A percentile compares a stretch with the other conserved stretches of the same genome.
These are phyloP conservation scores for Brachyrhaphis roseni DNA, from an alignment of 2,797 vertebrate genomes.

Conservation along the genomic window DNA sequence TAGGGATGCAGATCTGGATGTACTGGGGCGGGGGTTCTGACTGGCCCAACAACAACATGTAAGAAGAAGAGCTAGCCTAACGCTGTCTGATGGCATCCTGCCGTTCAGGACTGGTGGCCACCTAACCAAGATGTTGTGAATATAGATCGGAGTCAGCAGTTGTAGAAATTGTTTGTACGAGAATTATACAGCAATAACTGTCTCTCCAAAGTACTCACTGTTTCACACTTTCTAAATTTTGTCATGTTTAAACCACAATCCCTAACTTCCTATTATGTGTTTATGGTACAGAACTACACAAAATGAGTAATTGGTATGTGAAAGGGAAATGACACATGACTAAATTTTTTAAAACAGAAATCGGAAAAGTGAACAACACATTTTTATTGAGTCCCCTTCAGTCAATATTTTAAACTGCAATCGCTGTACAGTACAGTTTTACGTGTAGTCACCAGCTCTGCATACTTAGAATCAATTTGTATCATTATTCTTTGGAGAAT, in stretches of 20 bases:
- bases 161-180: slow-evolving; percentile 21
- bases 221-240: neutral
- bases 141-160: slow-evolving; percentile 31
- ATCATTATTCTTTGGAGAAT: neutral
- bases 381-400: neutral
- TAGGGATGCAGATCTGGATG: slow-evolving; percentile 72
- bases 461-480: neutral
- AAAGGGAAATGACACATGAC: neutral
- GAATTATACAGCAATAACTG: neutral
- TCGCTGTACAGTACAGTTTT: neutral
- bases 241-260: neutral
- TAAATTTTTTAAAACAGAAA: neutral
- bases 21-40: slow-evolving; percentile 68
- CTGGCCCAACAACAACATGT: slow-evolving; percentile 66
- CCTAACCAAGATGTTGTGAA: slow-evolving; percentile 51
- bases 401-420: neutral
- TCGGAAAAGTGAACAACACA: neutral
- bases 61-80: slow-evolving; percentile 65
- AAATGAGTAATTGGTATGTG: neutral
- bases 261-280: neutral
- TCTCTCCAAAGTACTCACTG: neutral
- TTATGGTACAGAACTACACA: neutral
- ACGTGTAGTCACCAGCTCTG: neutral
- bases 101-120: slow-evolving; percentile 65
- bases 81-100: slow-evolving; percentile 83